Percentiles rank a stretch among this genome's conserved stretches.
These are phyloP conservation scores for Melanotaenia boesemani DNA, from an alignment of 2,797 vertebrate species.

Conservation along the genomic window DNA sequence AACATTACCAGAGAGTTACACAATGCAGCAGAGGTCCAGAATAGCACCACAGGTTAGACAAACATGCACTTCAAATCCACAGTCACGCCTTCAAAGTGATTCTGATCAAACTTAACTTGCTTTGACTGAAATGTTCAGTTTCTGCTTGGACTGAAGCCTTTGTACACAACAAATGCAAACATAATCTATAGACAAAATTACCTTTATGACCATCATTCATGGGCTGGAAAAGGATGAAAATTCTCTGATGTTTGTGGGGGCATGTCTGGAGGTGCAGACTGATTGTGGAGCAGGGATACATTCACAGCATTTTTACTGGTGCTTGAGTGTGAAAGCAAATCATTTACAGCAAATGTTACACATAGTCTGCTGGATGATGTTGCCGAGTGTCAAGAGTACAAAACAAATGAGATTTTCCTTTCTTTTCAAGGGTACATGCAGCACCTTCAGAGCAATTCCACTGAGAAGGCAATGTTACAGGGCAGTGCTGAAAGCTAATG, in stretches of 20 bases:
- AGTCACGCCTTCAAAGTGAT: neutral
- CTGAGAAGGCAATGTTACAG: slow-evolving; percentile 46
- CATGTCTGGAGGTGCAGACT: slow-evolving; percentile 1
- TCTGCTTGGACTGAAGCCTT: neutral
- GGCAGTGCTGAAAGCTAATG: slow-evolving; percentile 51
- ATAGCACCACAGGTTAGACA: neutral
- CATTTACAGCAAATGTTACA: slow-evolving; percentile 6
- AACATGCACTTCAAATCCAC: neutral
- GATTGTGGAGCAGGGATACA: neutral
- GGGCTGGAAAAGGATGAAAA: neutral
- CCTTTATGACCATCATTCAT: slow-evolving; percentile 3
- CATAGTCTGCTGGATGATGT: slow-evolving; percentile 9
- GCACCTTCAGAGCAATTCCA: slow-evolving; percentile 44
- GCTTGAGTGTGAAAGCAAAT: slow-evolving; percentile 25
- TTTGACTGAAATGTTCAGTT: slow-evolving; percentile 7
- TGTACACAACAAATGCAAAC: slow-evolving; percentile 18
- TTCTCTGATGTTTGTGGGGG: neutral
- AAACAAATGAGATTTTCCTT: slow-evolving; percentile 44
- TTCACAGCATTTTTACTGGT: slow-evolving; percentile 11
- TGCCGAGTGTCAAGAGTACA: slow-evolving; percentile 34
- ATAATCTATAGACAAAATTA: slow-evolving; percentile 17
- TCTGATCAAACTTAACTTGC: neutral
- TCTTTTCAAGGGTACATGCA: slow-evolving; percentile 28
- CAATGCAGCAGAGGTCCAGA: no score
- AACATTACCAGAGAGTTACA: no score